phyloP scores from a whole-genome alignment of 2,888 invertebrate genomes.

The Pollenia amentaria region DNA sequence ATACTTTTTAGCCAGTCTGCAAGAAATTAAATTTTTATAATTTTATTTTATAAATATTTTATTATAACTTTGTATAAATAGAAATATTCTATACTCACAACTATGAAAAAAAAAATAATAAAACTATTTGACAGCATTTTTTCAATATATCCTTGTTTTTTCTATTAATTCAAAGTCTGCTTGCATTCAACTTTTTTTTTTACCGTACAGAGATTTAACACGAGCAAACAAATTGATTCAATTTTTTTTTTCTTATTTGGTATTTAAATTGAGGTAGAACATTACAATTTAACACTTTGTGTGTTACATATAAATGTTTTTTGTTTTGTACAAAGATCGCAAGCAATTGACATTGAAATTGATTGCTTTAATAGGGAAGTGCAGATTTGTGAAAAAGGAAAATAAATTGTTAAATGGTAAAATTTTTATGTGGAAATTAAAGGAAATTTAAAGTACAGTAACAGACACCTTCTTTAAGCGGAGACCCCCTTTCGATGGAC shows the following conservation, averaged over 20 bases:
- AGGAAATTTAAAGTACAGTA: too few relatives aligned
- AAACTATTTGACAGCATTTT: neutral
- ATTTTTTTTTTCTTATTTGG: neutral
- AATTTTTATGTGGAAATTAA: too few relatives aligned
- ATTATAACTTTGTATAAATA: too few relatives aligned
- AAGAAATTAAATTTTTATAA: too few relatives aligned
- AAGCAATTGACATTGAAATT: slow-evolving; percentile 5
- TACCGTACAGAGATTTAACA: neutral
- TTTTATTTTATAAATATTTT: too few relatives aligned
- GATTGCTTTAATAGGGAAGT: neutral
- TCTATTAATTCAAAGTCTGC: neutral
- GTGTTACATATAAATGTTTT: neutral
- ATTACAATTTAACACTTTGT: slow-evolving; percentile 33
- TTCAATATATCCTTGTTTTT: neutral
- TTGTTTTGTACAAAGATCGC: neutral
- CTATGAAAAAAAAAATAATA: too few relatives aligned
- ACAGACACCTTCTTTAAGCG: too few relatives aligned
- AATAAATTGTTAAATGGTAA: too few relatives aligned
- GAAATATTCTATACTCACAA: too few relatives aligned
- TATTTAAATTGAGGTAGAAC: slow-evolving; percentile 23
- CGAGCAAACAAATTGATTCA: slow-evolving; percentile 10
- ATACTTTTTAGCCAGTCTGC: too few relatives aligned
- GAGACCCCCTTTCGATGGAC: too few relatives aligned
- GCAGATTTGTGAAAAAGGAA: neutral
- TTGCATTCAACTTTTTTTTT: neutral